A percentile compares a stretch with the other conserved stretches of the same genome.
Conservation (phyloP, 2,888 invertebrate species). For the Trichogramma evanescens region DNA sequence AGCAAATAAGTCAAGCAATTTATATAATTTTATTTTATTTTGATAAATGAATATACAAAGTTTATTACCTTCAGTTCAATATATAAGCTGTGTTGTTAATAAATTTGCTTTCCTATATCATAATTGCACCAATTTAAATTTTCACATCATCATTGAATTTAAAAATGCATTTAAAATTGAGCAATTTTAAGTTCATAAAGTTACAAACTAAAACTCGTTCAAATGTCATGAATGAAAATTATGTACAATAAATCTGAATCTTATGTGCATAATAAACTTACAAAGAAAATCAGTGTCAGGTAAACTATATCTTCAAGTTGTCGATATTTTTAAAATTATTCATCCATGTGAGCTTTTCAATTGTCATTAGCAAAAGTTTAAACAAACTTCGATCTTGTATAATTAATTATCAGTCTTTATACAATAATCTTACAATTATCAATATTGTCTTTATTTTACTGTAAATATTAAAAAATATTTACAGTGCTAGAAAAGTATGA, state of each 20-base stretch:
- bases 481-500: constrained; percentile 25
- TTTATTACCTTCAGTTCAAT: not conserved
- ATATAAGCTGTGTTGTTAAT: not conserved
- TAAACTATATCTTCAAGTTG: too few relatives aligned
- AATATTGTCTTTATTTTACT: constrained; percentile 28
- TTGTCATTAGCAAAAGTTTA: constrained; percentile 27
- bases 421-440: constrained; percentile 44
- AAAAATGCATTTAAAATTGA: not conserved
- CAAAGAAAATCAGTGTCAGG: too few relatives aligned
- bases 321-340: too few relatives aligned
- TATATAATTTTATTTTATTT: not conserved
- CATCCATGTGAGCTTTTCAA: constrained; percentile 26
- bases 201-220: too few relatives aligned
- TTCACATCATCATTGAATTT: not conserved
- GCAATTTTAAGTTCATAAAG: too few relatives aligned
- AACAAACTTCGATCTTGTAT: constrained; percentile 44
- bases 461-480: constrained; percentile 29
- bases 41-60: not conserved
- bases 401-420: constrained; percentile 45
- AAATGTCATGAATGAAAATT: too few relatives aligned
- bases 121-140: not conserved
- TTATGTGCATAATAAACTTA: too few relatives aligned
- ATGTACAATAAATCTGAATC: too few relatives aligned
- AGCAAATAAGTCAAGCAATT: not conserved
- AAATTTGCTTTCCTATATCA: not conserved